Base-by-base conservation (phyloP, 2,797 vertebrate species). In the Intellagama lesueurii region DNA sequence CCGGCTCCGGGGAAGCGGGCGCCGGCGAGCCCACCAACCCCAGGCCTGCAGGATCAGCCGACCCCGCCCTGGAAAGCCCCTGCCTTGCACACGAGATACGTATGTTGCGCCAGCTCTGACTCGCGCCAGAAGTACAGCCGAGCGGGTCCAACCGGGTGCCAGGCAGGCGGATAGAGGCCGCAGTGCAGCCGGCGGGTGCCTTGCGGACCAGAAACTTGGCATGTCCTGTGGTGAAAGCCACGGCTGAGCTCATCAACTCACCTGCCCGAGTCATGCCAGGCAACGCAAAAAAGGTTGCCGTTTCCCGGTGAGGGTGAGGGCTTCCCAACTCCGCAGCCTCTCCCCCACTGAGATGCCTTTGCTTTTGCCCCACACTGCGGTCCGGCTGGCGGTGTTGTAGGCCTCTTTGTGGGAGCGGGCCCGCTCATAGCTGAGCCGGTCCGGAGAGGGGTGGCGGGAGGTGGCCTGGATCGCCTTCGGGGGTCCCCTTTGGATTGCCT, bases 161-260 rank as follows among this genome's bases (percentile, higher is more conserved):
- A 47, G 92, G 77, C 16, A 22, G 92, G 91, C 81, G 88, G 70
- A 52, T 32, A 17, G 81, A 30, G 40, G 79, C 79, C 60, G 44
- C 30, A 11, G 28, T 7, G 7, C 9, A 1, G 44, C 11, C 35
- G 35, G 32, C 30, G 52, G 30, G 56, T 19, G 2, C 22, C 56
- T 30, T 19, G 78, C n/a, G 86, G 86, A 35, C 86, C 30, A 44
- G 86, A n/a, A 81, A 64, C 35, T 73, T 75, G 78, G 68, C 40
- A 17, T 5, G 44, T 24, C 82, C n/a, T 32, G 24, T 60, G 91
- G 90, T 76, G 88, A 86, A 30, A 72, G n/a, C 30, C 12, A 93
- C 90, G 94, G 90, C 91, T 94, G 92, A 92, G 94, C 30, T 26
- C 92, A 93, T 90, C 86, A 88, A 91, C 91, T 83, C 90, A 28